Conservation (phyloP, 2,113 vertebrate genomes). For the Gobio gobio region DNA sequence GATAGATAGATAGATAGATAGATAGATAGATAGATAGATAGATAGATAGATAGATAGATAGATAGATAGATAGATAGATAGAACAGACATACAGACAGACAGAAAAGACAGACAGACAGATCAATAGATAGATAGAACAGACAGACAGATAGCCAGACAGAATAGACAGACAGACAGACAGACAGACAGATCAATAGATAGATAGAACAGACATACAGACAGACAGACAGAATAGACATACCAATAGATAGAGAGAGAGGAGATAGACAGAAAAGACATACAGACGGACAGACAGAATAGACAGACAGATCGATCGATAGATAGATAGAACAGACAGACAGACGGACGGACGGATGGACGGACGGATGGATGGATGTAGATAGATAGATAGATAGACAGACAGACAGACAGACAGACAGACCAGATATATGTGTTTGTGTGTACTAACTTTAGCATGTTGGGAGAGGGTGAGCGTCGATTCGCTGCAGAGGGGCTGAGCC, state of each 20-base stretch:
- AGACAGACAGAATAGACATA: not conserved
- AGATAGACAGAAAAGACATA: not conserved
- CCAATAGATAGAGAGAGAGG: too few relatives aligned
- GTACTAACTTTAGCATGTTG: constrained; percentile 61
- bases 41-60: not conserved
- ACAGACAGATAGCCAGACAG: not conserved
- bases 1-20: not conserved
- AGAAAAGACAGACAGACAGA: not conserved
- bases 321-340: too few relatives aligned
- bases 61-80: not conserved
- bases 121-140: not conserved
- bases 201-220: not conserved
- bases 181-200: not conserved
- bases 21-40: too few relatives aligned
- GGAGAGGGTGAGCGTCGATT: constrained; percentile 59
- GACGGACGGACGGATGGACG: too few relatives aligned
- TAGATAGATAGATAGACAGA: not conserved
- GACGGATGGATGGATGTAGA: too few relatives aligned
- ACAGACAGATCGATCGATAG: not conserved
- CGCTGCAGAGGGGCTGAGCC: not conserved
- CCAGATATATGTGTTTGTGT: constrained; percentile 29
- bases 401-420: not conserved
- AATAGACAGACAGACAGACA: not conserved
- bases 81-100: not conserved
- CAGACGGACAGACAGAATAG: not conserved